Conservation (phyloP, 2,888 invertebrate species). For the Perithous albicinctus region DNA sequence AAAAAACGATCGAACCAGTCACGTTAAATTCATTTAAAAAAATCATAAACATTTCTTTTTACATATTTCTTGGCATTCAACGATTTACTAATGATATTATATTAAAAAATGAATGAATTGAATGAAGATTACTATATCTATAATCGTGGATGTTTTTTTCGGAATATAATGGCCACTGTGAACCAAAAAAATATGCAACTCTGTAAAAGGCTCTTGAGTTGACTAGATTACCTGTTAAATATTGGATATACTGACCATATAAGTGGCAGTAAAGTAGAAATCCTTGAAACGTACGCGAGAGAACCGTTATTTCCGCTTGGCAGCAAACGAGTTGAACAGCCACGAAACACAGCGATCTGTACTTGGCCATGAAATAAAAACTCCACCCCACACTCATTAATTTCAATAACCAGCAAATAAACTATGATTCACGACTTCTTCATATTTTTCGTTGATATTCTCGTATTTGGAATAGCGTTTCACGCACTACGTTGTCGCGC, state of each 20-base stretch:
- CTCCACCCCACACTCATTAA: not conserved
- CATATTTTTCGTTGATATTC: not conserved
- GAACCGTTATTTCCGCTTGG: slow-evolving; percentile 13
- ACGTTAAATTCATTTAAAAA: too few species aligned
- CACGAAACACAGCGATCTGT: not conserved
- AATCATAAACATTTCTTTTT: too few species aligned
- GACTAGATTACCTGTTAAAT: not conserved
- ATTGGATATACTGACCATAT: not conserved
- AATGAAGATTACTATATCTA: too few species aligned
- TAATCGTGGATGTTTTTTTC: too few species aligned
- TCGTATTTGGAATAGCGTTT: too few species aligned
- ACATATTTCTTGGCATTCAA: too few species aligned
- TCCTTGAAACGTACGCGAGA: slow-evolving; percentile 13
- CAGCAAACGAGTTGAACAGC: slow-evolving; percentile 1
- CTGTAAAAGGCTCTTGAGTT: not conserved
- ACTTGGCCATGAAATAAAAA: not conserved
- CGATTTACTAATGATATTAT: too few species aligned
- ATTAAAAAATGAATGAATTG: too few species aligned
- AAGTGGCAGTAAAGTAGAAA: not conserved
- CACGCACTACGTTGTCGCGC: slow-evolving; percentile 31
- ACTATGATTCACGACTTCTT: not conserved
- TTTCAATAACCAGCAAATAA: not conserved
- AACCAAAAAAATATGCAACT: not conserved
- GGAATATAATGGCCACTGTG: too few species aligned
- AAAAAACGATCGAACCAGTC: too few species aligned